phyloP scores from a whole-genome alignment of 2,797 vertebrate species.

The Avahi laniger region DNA sequence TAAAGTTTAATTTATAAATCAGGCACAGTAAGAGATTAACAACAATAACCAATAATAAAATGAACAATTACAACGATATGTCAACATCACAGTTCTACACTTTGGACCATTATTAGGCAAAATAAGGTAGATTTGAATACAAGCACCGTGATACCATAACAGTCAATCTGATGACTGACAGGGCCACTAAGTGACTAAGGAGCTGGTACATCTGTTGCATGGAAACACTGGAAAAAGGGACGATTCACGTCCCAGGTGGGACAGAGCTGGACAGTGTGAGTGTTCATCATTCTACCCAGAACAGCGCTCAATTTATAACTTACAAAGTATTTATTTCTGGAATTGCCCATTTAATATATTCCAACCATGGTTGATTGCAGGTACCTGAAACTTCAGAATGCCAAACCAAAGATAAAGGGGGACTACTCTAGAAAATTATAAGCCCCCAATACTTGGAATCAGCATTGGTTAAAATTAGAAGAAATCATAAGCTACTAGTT shows the following conservation, averaged over 20 bases:
- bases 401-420: background rate
- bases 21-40: background rate
- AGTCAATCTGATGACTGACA: background rate
- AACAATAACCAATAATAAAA: background rate
- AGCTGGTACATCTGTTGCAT: background rate
- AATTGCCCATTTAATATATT: background rate
- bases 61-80: background rate
- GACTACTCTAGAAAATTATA: background rate
- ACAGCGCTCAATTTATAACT: background rate
- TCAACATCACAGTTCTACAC: background rate
- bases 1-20: background rate
- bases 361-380: background rate
- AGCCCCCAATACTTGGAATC: background rate
- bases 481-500: background rate
- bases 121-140: background rate
- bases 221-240: background rate
- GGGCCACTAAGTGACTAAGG: background rate
- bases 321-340: background rate
- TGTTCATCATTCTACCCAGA: background rate
- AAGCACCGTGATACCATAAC: accelerated
- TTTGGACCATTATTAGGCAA: background rate
- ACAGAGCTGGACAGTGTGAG: background rate
- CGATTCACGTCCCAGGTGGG: background rate
- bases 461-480: constrained; percentile 1
- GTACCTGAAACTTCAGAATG: background rate